These are phyloP conservation scores for Yasuhikotakia modesta DNA, from an alignment of 2,797 vertebrate species.

Conservation along the genomic window DNA sequence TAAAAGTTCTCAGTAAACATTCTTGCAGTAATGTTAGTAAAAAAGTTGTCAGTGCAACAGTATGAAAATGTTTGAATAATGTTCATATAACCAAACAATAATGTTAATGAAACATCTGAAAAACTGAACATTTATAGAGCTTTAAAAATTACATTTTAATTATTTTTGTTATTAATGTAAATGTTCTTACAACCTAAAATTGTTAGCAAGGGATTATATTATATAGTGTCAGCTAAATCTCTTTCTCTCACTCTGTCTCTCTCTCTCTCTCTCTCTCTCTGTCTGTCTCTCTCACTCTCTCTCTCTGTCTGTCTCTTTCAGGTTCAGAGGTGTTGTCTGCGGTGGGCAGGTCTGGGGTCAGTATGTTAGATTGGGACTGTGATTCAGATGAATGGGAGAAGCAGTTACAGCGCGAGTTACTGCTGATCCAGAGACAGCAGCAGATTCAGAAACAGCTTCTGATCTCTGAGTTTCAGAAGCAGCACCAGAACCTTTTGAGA, in stretches of 20 bases:
- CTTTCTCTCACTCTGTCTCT: background rate
- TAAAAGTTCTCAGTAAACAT: no score
- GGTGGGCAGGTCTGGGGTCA: constrained; percentile 40
- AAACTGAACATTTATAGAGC: no score
- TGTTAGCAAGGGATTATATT: no score
- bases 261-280: background rate
- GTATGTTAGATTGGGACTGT: constrained; percentile 57
- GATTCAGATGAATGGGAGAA: constrained; percentile 68
- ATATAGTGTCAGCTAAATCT: no score
- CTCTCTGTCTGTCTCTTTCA: constrained; percentile 13
- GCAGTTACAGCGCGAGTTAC: constrained; percentile 84
- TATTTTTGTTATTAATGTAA: no score
- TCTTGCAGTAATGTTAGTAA: no score
- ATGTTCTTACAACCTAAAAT: no score
- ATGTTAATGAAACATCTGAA: no score
- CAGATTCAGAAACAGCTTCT: constrained; percentile 88
- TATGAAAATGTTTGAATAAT: no score
- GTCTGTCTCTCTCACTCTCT: background rate
- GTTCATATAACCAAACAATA: no score
- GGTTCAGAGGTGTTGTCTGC: constrained; percentile 51
- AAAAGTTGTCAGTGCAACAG: no score
- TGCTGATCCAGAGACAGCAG: constrained; percentile 87
- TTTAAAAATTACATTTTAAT: no score
- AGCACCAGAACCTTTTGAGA: constrained; percentile 84
- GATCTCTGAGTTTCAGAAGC: constrained; percentile 87